Evolutionary conservation across 2,888 invertebrate genomes (phyloP).

Genomic region (Caenorhabditis doughertyi): DNA sequence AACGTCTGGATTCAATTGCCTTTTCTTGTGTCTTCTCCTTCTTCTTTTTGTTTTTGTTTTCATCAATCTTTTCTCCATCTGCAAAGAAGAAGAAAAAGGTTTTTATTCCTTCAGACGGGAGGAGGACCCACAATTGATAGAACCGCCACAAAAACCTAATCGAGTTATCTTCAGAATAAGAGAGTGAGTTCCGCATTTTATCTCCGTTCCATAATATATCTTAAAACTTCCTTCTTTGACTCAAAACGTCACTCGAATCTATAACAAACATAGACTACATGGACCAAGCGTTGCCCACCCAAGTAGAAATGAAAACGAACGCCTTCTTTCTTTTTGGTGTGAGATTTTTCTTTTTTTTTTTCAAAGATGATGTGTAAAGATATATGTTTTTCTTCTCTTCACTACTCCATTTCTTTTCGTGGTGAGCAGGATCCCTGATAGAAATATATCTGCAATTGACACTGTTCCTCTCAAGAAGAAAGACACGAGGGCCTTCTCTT

Average conservation of each 20-base stretch:
- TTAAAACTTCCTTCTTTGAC: slow-evolving; percentile 6
- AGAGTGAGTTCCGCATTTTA: neutral
- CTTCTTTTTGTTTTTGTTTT: slow-evolving; percentile 29
- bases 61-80: neutral
- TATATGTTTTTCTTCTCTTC: slow-evolving; percentile 18
- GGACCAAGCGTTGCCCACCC: slow-evolving; percentile 14
- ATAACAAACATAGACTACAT: neutral
- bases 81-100: neutral
- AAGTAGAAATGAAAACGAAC: slow-evolving; percentile 37
- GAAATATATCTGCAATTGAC: slow-evolving; percentile 53
- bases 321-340: slow-evolving; percentile 8
- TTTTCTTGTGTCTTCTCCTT: neutral
- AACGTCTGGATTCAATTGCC: slow-evolving; percentile 19
- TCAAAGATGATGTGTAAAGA: slow-evolving; percentile 14
- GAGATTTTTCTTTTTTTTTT: slow-evolving; percentile 2
- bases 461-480: slow-evolving; percentile 36
- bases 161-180: slow-evolving; percentile 14
- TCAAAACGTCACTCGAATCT: slow-evolving; percentile 13
- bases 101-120: neutral
- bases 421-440: slow-evolving; percentile 44
- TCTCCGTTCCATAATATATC: neutral
- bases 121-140: slow-evolving; percentile 37
- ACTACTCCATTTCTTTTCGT: slow-evolving; percentile 7
- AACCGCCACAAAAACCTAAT: slow-evolving; percentile 10
- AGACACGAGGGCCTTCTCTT: neutral